Evolutionary conservation across 2,113 vertebrate genomes (phyloP), one percentile per base, ranked within the genome.

Genomic region (Mystacornis crossleyi): DNA sequence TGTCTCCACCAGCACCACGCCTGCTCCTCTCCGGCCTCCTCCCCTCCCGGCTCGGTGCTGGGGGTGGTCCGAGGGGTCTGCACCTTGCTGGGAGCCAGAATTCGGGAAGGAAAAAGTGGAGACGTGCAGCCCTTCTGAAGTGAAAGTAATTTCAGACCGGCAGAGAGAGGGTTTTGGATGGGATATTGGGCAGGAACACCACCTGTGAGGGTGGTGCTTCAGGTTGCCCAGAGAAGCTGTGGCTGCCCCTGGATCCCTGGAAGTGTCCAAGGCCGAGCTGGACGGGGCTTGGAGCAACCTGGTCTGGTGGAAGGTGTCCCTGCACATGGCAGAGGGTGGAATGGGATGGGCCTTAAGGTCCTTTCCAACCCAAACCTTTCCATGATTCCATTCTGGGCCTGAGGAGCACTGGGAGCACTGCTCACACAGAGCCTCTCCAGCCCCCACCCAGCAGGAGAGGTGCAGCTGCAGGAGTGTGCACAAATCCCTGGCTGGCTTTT

Each of bases 391-490:
- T 62, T 42, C 34, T 6, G 60, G 18, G 34, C 10, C 2, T 18
- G 53, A 40, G n/a, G 64, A 77, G 80, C 62, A n/a, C 38, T 34
- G 73, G n/a, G 48, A 62, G 75, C 55, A 18, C 33, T 9, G 47
- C 18, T 61, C 28, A 7, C 74, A 9, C 14, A 1, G n/a, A 38
- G 11, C 47, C n/a, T 20, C 38, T 48, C 53, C 53, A 1, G 9
- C 33, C 33, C 74, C 42, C 18, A 1, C 36, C 74, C 53, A 17
- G 3, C 53, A 6, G 0, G 0, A n/a, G 26, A 48, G 16, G 4
- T 9, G 38, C 33, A 8, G 24, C 40, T 14, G 28, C 29, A 51
- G 21, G 58, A 60, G 28, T 1, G 9, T 12, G 51, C 16, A 36
- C 16, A 58, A 47, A 17, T 5, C 45, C 2, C 66, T 2, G 8